These are phyloP conservation scores for Chrysina gloriosa DNA, from an alignment of 2,888 invertebrate species.

Conservation along the genomic window DNA sequence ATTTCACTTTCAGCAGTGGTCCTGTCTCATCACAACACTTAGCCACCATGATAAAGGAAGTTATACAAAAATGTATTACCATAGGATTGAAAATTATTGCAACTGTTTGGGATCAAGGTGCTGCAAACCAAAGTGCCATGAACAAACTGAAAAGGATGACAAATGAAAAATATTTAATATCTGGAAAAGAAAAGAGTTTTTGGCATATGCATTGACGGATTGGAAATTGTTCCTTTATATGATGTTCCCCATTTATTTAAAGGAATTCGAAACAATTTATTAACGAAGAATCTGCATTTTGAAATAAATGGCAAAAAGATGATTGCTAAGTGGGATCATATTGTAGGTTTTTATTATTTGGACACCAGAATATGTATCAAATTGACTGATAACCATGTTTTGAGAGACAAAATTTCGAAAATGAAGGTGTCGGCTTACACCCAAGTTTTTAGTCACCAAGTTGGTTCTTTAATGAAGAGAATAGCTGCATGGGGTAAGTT, in stretches of 20 bases:
- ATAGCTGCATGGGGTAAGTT: constrained; percentile 26
- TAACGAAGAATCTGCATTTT: constrained; percentile 19
- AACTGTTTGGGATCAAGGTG: constrained; percentile 49
- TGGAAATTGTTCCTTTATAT: constrained; percentile 37
- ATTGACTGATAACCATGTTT: constrained; percentile 39
- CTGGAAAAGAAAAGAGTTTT: constrained; percentile 6
- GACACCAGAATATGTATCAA: constrained; percentile 28
- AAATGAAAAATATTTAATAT: not conserved
- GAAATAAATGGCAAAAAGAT: not conserved
- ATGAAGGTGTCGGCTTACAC: constrained; percentile 41
- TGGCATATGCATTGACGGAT: constrained; percentile 9
- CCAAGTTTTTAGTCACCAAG: constrained; percentile 41
- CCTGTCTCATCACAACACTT: constrained; percentile 17
- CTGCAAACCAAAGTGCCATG: constrained; percentile 44
- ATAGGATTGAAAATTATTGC: constrained; percentile 46
- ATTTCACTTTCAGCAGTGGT: constrained; percentile 28
- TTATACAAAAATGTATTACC: constrained; percentile 36
- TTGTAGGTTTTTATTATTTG: constrained; percentile 34
- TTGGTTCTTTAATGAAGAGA: constrained; percentile 30
- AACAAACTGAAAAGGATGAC: constrained; percentile 26
- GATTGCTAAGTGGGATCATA: constrained; percentile 34
- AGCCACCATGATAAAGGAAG: constrained; percentile 1
- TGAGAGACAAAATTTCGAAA: constrained; percentile 37
- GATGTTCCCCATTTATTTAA: constrained; percentile 44
- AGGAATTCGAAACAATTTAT: constrained; percentile 39